Percentiles rank a stretch among this genome's conserved stretches.
Evolutionary conservation across 2,888 invertebrate genomes (phyloP).

Genomic region (Melieria picta): DNA sequence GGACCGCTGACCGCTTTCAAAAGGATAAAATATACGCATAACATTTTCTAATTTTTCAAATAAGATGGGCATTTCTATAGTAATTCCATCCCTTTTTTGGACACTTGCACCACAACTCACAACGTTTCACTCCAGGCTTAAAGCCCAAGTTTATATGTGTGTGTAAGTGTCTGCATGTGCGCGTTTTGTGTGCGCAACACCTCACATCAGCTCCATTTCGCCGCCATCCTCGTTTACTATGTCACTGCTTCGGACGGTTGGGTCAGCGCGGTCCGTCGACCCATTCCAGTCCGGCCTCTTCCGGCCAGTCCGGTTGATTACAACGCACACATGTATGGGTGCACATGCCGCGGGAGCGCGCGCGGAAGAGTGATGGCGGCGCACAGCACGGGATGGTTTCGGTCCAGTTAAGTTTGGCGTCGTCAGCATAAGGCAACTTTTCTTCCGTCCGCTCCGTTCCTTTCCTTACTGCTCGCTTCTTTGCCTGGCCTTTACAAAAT

Average conservation of each 20-base stretch:
- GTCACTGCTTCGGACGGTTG: constrained; percentile 40
- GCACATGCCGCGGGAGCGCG: constrained; percentile 2
- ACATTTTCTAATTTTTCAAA: constrained; percentile 44
- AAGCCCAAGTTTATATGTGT: constrained; percentile 17
- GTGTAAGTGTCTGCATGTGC: constrained; percentile 3
- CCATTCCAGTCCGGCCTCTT: constrained; percentile 21
- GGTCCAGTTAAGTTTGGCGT: constrained; percentile 38
- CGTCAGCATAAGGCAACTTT: constrained; percentile 36
- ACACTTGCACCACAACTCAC: constrained; percentile 38
- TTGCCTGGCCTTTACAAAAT: constrained; percentile 29
- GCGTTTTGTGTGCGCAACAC: constrained; percentile 2
- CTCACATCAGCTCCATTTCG: constrained; percentile 34
- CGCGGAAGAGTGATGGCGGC: background rate
- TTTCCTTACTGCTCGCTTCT: no score
- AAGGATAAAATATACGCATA: constrained; percentile 41
- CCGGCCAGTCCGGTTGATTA: background rate
- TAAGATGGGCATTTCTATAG: constrained; percentile 38
- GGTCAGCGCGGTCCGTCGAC: constrained; percentile 29
- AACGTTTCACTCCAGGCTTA: constrained; percentile 6
- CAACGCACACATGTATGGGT: background rate
- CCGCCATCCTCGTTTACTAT: constrained; percentile 32
- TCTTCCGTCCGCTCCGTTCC: background rate
- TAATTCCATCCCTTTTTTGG: constrained; percentile 44
- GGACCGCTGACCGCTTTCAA: constrained; percentile 41
- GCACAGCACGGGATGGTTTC: constrained; percentile 24